Evolutionary conservation across 2,113 vertebrate genomes (phyloP), one percentile per base, ranked within the genome.

Genomic region (Bathybates hornii): DNA sequence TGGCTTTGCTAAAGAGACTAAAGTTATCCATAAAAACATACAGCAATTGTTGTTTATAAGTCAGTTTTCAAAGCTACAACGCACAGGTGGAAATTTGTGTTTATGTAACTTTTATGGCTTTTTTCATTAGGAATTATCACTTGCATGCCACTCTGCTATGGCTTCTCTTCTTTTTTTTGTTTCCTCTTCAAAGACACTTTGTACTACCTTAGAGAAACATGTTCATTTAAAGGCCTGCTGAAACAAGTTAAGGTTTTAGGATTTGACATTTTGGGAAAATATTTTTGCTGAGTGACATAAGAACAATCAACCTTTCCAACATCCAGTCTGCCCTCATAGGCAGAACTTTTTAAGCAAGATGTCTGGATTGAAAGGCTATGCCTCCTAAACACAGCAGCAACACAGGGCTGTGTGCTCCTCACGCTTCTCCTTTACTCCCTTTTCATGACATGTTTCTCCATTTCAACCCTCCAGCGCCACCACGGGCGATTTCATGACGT

Each of bases 51-150:
- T 48, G 68, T 13, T 83, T 52, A 19, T 38, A 71, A 66, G 90
- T 90, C 91, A 90, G 85, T 90, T 79, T 86, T 89, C 21, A 82
- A 93, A 89, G 86, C 88, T 87, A 86, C 84, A 81, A 86, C 7
- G 5, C 86, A 89, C 87, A 85, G 34, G 27, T 88, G 84, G 78
- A 48, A 83, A 57, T 92, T 19, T 1, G 45, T 81, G 85, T 90
- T 85, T 80, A 41, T 79, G 63, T 66, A 83, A 81, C 82, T 78
- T 48, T 76, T 80, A 87, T 81, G 81, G 90, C 87, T 89, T 90
- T 85, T 68, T 83, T 79, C 52, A 12, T 78, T 38, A 38, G 21
- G 10, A 76, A 36, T 87, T 59, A 45, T 80, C 52, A 2, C 45
- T 88, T 34, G 29, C 76, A 87, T 81, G 81, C 86, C 68, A 66